Evolutionary conservation across 2,797 vertebrate species (phyloP).

Genomic region (Oophaga sylvatica): DNA sequence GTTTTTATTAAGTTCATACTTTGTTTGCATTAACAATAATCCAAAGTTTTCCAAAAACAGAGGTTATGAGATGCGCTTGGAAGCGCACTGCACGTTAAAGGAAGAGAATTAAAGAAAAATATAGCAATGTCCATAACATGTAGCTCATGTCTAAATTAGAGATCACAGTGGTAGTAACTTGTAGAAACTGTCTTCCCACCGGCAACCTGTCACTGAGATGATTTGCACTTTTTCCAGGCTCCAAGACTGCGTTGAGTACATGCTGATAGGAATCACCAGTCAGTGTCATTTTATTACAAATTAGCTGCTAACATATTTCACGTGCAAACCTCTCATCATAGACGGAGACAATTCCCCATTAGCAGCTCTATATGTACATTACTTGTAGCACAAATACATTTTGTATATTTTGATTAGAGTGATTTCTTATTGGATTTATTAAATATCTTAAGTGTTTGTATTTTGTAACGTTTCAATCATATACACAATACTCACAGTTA

Average conservation of each 20-base stretch:
- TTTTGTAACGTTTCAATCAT: neutral
- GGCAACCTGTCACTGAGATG: constrained; percentile 3
- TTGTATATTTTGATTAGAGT: too few relatives aligned
- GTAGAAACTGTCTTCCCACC: neutral
- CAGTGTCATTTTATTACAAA: neutral
- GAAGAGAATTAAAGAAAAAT: too few relatives aligned
- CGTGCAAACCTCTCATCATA: too few relatives aligned
- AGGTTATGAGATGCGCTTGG: neutral
- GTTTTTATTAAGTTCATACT: too few relatives aligned
- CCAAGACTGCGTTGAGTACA: neutral
- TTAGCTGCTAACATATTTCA: neutral
- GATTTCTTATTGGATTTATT: neutral
- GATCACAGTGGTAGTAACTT: neutral
- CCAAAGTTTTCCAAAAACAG: too few relatives aligned
- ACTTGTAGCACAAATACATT: too few relatives aligned
- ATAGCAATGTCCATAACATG: neutral
- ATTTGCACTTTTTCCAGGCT: constrained; percentile 13
- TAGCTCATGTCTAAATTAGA: neutral
- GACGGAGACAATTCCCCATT: too few relatives aligned
- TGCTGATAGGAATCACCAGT: neutral
- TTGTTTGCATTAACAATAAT: too few relatives aligned
- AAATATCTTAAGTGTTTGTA: neutral
- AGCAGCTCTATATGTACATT: too few relatives aligned
- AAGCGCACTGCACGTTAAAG: neutral
- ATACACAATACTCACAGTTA: constrained; percentile 82